Percentiles rank a stretch among this genome's conserved stretches.
phyloP scores from a whole-genome alignment of 1,140 invertebrate genomes.

The Bombyx mandarina region DNA sequence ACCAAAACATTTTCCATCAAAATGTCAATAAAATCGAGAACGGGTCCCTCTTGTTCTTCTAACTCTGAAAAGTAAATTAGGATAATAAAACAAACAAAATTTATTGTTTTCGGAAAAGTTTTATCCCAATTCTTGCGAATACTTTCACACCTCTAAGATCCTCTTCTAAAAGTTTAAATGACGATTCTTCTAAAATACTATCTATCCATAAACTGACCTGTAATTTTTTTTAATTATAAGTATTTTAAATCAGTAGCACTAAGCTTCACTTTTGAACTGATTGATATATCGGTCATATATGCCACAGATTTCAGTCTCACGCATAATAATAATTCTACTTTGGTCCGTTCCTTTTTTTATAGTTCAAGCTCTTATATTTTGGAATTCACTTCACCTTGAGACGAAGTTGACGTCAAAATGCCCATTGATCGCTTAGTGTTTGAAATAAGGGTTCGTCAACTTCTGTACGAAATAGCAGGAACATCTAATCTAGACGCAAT shows the following conservation, averaged over 20 bases:
- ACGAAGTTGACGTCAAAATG: no score
- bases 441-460: no score
- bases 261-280: no score
- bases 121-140: background rate
- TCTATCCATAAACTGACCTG: slow-evolving; percentile 42
- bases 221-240: background rate
- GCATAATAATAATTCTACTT: no score
- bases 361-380: background rate
- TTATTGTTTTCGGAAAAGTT: no score
- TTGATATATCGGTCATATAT: no score
- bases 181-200: slow-evolving; percentile 33
- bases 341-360: no score
- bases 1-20: slow-evolving; percentile 41
- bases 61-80: slow-evolving; percentile 30
- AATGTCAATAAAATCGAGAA: slow-evolving; percentile 50
- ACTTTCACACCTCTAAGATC: slow-evolving; percentile 30
- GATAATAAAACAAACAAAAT: background rate
- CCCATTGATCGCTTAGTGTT: no score
- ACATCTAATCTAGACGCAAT: background rate
- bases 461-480: no score
- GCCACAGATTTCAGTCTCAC: no score
- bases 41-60: slow-evolving; percentile 43
- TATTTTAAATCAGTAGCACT: no score
- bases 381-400: no score
- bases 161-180: slow-evolving; percentile 32